Conservation (phyloP, 1,140 invertebrate genomes). For the Oedothorax gibbosus region DNA sequence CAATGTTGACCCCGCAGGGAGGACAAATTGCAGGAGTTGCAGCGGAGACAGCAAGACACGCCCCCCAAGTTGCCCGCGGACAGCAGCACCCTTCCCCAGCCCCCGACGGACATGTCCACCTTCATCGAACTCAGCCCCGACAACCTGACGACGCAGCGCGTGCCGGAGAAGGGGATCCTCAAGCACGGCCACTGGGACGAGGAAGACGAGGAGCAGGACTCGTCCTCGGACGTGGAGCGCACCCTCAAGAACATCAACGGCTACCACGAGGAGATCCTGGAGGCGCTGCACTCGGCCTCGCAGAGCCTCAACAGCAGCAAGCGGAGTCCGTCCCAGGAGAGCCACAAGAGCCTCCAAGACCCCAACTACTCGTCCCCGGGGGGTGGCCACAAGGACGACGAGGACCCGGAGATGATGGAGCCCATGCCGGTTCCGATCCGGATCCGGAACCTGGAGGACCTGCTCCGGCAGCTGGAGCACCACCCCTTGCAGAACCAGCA, state of each 20-base stretch:
- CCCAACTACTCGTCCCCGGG: conserved; percentile 33
- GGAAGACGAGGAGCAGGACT: conserved; percentile 65
- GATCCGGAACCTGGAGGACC: conserved; percentile 90
- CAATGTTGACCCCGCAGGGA: conserved; percentile 62
- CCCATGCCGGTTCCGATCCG: conserved; percentile 71
- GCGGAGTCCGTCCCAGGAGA: conserved; percentile 47
- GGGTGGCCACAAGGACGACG: not conserved
- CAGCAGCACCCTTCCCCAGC: not conserved
- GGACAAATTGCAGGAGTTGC: conserved; percentile 65
- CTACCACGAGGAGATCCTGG: conserved; percentile 93
- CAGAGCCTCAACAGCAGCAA: conserved; percentile 44
- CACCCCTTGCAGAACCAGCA: conserved; percentile 75
- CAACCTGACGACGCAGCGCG: conserved; percentile 75
- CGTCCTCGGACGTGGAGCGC: conserved; percentile 77
- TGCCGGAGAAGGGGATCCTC: conserved; percentile 86
- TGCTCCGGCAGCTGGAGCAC: conserved; percentile 89
- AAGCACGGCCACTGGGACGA: conserved; percentile 74
- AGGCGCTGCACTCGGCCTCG: conserved; percentile 75
- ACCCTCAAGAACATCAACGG: conserved; percentile 88
- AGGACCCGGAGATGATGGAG: conserved; percentile 65
- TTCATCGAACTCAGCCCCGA: conserved; percentile 84
- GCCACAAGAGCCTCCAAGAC: conserved; percentile 48
- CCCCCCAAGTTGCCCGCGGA: conserved; percentile 49
- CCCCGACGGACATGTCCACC: conserved; percentile 78
- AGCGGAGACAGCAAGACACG: conserved; percentile 58